phyloP scores from a whole-genome alignment of 2,797 vertebrate genomes.

The Xerus rutilus region DNA sequence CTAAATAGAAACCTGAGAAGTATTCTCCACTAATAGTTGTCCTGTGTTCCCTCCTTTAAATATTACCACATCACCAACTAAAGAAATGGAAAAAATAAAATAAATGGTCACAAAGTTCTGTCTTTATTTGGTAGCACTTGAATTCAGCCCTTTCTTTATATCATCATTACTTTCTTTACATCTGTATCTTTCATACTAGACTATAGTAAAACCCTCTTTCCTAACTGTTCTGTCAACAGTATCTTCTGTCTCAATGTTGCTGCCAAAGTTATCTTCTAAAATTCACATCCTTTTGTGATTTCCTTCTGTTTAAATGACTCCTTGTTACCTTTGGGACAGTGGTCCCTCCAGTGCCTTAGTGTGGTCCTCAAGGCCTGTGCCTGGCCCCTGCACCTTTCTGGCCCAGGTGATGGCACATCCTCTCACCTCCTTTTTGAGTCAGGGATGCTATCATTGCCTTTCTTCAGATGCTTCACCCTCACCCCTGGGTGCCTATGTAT shows the following conservation, averaged over 20 bases:
- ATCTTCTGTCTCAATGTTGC: neutral
- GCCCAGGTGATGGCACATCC: accelerated
- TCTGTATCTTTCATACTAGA: neutral
- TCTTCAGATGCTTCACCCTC: accelerated
- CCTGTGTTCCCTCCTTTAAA: neutral
- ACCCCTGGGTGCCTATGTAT: neutral
- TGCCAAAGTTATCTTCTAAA: neutral
- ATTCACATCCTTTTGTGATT: neutral
- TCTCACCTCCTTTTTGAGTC: neutral
- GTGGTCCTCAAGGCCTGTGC: neutral
- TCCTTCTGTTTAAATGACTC: neutral
- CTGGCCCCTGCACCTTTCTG: neutral
- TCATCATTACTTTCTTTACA: neutral
- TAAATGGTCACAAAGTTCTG: neutral
- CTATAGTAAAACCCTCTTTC: neutral
- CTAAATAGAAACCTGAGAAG: neutral
- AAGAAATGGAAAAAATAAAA: too few species aligned
- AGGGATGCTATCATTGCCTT: neutral
- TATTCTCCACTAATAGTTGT: too few species aligned
- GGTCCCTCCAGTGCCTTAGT: neutral
- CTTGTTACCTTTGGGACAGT: neutral
- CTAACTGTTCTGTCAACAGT: neutral
- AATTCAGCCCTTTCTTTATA: neutral
- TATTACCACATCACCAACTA: neutral
- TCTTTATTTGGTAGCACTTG: neutral